These are phyloP conservation scores for Piprites chloris DNA, from an alignment of 2,113 vertebrate species.

Conservation along the genomic window DNA sequence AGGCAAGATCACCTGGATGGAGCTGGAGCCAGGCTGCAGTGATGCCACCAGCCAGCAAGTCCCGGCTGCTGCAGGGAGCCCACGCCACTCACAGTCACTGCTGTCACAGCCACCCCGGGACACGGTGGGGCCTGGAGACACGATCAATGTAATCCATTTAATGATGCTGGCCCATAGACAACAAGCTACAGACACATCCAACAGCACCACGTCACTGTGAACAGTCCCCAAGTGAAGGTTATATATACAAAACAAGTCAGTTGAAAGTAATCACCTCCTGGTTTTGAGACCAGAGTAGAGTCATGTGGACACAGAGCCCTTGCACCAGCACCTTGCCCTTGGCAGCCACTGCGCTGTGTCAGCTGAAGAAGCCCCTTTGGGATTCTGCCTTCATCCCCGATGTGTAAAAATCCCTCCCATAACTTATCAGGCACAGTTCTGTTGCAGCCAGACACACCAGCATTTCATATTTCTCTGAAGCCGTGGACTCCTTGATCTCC, in stretches of 20 bases:
- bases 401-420: not conserved
- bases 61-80: not conserved
- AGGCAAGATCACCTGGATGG: fast-evolving
- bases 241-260: not conserved
- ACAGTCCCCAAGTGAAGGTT: not conserved
- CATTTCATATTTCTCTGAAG: not conserved
- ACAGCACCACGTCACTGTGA: not conserved
- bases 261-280: not conserved
- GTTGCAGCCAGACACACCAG: not conserved
- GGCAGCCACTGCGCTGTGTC: not conserved
- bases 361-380: too few species aligned
- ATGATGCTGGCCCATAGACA: not conserved
- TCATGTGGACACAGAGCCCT: fast-evolving
- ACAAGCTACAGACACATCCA: not conserved
- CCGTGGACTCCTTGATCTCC: not conserved
- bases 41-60: too few species aligned
- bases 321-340: not conserved
- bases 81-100: not conserved
- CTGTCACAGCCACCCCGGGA: not conserved
- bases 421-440: not conserved
- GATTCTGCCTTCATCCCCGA: too few species aligned
- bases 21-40: fast-evolving
- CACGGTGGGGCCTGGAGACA: not conserved
- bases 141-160: not conserved
- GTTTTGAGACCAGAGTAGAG: not conserved